phyloP scores from a whole-genome alignment of 2,113 vertebrate genomes.

The Galeopterus variegatus region DNA sequence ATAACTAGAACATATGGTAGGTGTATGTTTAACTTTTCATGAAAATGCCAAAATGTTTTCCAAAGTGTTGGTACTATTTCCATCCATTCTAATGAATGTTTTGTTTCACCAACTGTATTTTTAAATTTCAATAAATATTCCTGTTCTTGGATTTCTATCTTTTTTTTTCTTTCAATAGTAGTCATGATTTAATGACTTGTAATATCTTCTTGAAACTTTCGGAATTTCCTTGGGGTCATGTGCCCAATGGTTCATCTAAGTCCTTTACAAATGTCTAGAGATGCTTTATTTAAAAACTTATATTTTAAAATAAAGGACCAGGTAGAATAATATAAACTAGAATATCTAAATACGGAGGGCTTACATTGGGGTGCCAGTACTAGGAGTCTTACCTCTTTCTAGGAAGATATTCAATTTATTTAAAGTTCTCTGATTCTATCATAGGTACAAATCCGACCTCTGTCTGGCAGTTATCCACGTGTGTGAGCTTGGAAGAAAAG shows the following conservation, averaged over 20 bases:
- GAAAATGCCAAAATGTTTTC: constrained; percentile 47
- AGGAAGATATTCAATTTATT: background rate
- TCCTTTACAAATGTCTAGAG: background rate
- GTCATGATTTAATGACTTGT: background rate
- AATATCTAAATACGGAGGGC: background rate
- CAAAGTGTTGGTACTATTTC: constrained; percentile 33
- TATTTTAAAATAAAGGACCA: background rate
- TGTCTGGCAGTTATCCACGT: background rate
- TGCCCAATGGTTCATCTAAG: background rate
- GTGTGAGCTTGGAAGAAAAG: background rate
- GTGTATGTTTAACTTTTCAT: constrained; percentile 51
- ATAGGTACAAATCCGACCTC: background rate
- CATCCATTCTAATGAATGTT: constrained; percentile 6
- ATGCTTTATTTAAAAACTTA: background rate
- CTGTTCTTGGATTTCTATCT: background rate
- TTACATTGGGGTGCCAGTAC: background rate
- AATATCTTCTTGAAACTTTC: constrained; percentile 5
- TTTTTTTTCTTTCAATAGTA: background rate
- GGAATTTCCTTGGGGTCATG: background rate
- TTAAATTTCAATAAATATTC: background rate
- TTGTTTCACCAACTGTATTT: constrained; percentile 31
- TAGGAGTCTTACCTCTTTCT: background rate
- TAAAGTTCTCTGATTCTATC: background rate
- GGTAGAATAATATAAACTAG: background rate
- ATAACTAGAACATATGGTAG: background rate